A percentile compares a stretch with the other conserved stretches of the same genome.
These are phyloP conservation scores for Microdon myrmicae DNA, from an alignment of 2,888 invertebrate genomes.

Conservation along the genomic window DNA sequence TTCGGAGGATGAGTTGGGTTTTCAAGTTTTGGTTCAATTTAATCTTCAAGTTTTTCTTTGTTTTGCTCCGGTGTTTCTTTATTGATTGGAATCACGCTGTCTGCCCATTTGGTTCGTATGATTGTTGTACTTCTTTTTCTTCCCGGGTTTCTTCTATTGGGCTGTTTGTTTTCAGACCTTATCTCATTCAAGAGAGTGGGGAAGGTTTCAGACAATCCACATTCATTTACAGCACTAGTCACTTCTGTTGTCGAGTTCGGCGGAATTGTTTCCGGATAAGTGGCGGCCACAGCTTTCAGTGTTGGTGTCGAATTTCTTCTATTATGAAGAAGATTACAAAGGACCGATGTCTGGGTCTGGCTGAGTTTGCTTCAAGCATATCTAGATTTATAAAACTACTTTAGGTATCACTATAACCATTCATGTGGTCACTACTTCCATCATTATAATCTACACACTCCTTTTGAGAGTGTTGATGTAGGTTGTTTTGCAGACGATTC, in stretches of 20 bases:
- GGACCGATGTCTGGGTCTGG: conserved; percentile 63
- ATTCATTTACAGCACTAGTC: no score
- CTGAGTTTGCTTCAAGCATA: conserved; percentile 61
- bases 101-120: not conserved
- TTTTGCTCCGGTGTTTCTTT: conserved; percentile 4
- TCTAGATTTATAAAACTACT: conserved; percentile 60
- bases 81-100: conserved; percentile 16
- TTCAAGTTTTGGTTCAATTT: not conserved
- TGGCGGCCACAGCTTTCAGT: conserved; percentile 56
- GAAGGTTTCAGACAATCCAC: not conserved
- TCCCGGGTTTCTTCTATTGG: not conserved
- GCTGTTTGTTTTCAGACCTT: not conserved
- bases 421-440: conserved; percentile 35
- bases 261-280: not conserved
- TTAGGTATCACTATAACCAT: conserved; percentile 35
- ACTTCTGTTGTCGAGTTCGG: no score
- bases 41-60: not conserved
- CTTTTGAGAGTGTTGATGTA: conserved; percentile 13
- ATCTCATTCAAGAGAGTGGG: not conserved
- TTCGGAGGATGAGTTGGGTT: no score
- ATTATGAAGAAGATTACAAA: conserved; percentile 64
- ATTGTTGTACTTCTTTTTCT: not conserved
- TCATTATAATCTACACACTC: conserved; percentile 55
- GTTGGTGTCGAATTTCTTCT: conserved; percentile 63
- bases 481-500: conserved; percentile 26